These are phyloP conservation scores for Indicator indicator DNA, from an alignment of 2,113 vertebrate species.

Conservation along the genomic window DNA sequence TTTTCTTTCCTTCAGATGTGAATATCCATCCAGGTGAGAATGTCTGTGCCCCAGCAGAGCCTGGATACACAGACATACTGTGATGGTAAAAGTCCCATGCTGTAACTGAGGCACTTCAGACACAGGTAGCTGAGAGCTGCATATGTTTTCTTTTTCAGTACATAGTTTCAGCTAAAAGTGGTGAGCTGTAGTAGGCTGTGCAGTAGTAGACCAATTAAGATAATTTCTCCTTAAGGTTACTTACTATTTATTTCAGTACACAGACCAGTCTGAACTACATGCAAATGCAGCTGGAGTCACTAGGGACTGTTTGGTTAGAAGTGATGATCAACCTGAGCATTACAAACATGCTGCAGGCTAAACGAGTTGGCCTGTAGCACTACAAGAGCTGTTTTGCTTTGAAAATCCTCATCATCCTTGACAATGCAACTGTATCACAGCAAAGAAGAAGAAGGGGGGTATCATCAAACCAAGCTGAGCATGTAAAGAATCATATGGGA, in stretches of 20 bases:
- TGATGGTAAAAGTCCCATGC: not conserved
- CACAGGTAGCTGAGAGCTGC: not conserved
- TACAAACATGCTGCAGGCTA: slow-evolving; percentile 46
- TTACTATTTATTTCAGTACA: not conserved
- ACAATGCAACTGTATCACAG: not conserved
- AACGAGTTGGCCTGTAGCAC: slow-evolving; percentile 41
- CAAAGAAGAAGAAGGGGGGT: not conserved
- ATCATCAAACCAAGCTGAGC: slow-evolving; percentile 13
- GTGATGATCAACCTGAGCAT: slow-evolving; percentile 27
- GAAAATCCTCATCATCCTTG: slow-evolving; percentile 25
- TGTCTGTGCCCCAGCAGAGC: not conserved
- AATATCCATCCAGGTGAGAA: not conserved
- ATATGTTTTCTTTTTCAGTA: not conserved
- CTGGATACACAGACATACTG: not conserved
- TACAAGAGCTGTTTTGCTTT: slow-evolving; percentile 44
- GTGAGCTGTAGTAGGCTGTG: not conserved
- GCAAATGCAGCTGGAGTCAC: slow-evolving; percentile 10
- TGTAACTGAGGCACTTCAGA: not conserved
- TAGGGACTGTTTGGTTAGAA: slow-evolving; percentile 45
- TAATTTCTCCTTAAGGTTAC: not conserved
- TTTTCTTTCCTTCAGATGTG: not conserved
- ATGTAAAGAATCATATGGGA: slow-evolving; percentile 40
- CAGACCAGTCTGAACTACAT: slow-evolving; percentile 1
- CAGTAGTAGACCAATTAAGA: not conserved
- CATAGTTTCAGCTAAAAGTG: not conserved